Evolutionary conservation across 2,113 vertebrate species (phyloP).

Genomic region (Nerophis lumbriciformis): DNA sequence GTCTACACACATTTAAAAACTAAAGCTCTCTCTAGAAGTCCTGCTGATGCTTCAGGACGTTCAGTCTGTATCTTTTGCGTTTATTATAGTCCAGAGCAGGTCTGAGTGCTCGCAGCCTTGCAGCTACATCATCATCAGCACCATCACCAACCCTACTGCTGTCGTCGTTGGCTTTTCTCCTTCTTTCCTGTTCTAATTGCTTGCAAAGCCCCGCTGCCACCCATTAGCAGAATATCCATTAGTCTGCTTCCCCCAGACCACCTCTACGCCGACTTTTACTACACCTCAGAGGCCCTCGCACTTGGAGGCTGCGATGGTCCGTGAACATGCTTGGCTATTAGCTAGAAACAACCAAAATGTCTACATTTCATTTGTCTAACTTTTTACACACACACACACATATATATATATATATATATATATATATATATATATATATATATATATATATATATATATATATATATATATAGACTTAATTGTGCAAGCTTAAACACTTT

Average conservation of each 20-base stretch:
- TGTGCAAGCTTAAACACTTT: no score
- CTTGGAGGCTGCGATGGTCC: background rate
- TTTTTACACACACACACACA: background rate
- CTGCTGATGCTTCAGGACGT: slow-evolving; percentile 7
- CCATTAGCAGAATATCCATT: slow-evolving; percentile 67
- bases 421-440: no score
- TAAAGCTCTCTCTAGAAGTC: background rate
- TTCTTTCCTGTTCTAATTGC: slow-evolving; percentile 72
- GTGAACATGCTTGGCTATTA: background rate
- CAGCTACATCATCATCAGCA: slow-evolving; percentile 46
- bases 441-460: no score
- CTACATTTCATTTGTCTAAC: background rate
- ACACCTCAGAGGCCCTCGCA: slow-evolving; percentile 66
- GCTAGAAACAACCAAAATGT: background rate
- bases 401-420: no score
- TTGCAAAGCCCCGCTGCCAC: slow-evolving; percentile 53
- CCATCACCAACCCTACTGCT: no score
- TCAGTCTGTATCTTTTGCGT: slow-evolving; percentile 7
- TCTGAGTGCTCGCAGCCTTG: slow-evolving; percentile 43
- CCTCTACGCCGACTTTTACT: slow-evolving; percentile 53
- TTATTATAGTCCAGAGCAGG: slow-evolving; percentile 32
- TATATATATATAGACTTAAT: no score
- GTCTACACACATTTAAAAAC: no score
- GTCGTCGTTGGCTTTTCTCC: slow-evolving; percentile 1
- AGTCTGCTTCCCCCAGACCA: slow-evolving; percentile 36